Base-by-base conservation (phyloP, 92 coral and sea anemone genomes). In the Epizoanthus ramosus region DNA sequence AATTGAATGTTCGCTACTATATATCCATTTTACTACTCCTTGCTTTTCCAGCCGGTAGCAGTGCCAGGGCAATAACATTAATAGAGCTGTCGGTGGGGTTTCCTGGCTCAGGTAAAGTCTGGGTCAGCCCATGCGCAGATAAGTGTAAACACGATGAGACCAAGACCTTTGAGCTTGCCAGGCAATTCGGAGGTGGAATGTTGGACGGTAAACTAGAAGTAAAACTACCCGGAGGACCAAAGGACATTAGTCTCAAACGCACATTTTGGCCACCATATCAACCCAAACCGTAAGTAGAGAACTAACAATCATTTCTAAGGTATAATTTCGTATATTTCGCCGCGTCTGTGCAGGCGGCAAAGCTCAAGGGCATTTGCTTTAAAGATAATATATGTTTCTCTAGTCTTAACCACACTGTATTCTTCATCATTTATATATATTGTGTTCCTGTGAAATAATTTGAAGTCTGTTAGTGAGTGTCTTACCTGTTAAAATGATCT, bases 61-160 rank as follows among this genome's bases (percentile, higher is more conserved):
- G 77, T 19, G 68, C 75, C 9, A 47, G 85, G 16, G 85, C 74
- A 16, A 79, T 81, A 13, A 63, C 92, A 15, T 69, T 89, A 13
- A 73, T 89, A 63, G 71, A 84, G 41, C 83, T 90, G 23, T 75
- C 85, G 24, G 56, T 71, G 13, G 93, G 66, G 57, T 59, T 63
- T 43, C 90, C 90, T 3, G 66, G 33, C 39, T 81, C 88, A 9
- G 33, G 85, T 3, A 81, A 83, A 69, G 41, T 64, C 1, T 52
- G 23, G 13, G 10, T 83, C 58, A 63, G 73, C 21, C 88, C 86
- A 21, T 90, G 93, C 68, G 61, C 81, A 7, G 74, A 47, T 33
- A 63, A 75, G 13, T 87, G 90, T 39, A 45, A 59, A 33, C 56
- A 82, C 41, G 57, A 72, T 6, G 0, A 35, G 5, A 19, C 60